Percentiles rank a stretch among this genome's conserved stretches.
These are phyloP conservation scores for Poecilus cupreus DNA, from an alignment of 2,888 invertebrate genomes.

Conservation along the genomic window DNA sequence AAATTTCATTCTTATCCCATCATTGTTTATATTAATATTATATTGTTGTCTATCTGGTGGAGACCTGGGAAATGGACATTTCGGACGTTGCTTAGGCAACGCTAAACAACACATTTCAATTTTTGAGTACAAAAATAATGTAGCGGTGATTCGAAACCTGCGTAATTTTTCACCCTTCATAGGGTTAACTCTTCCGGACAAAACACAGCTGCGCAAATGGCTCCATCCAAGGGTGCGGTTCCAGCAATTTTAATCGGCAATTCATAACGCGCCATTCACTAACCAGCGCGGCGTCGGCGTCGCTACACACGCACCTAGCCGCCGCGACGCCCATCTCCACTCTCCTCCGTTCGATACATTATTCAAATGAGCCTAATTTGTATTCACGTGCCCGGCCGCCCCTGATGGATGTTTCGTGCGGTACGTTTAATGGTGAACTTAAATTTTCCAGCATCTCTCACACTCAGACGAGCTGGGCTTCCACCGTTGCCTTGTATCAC, in stretches of 20 bases:
- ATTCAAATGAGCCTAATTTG: conserved; percentile 59
- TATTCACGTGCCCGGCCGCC: conserved; percentile 50
- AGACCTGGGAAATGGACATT: too few relatives aligned
- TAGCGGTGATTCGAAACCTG: too few relatives aligned
- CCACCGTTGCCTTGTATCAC: background rate
- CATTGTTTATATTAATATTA: too few relatives aligned
- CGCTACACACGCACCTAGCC: background rate
- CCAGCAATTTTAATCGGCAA: background rate
- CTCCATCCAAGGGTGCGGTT: background rate
- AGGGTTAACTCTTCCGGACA: background rate
- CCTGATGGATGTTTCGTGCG: conserved; percentile 57
- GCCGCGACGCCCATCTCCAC: background rate
- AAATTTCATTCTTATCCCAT: too few relatives aligned
- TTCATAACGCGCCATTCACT: background rate
- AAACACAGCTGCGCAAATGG: background rate
- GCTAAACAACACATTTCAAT: too few relatives aligned
- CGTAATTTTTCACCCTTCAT: too few relatives aligned
- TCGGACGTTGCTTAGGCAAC: too few relatives aligned
- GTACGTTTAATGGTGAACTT: conserved; percentile 55
- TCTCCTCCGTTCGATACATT: conserved; percentile 53
- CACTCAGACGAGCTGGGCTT: conserved; percentile 6
- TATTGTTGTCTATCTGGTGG: too few relatives aligned
- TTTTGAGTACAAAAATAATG: too few relatives aligned
- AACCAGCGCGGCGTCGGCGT: too few relatives aligned
- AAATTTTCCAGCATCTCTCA: conserved; percentile 51